These are phyloP conservation scores for Oncopeltus fasciatus DNA, from an alignment of 1,140 invertebrate species.

Conservation along the genomic window DNA sequence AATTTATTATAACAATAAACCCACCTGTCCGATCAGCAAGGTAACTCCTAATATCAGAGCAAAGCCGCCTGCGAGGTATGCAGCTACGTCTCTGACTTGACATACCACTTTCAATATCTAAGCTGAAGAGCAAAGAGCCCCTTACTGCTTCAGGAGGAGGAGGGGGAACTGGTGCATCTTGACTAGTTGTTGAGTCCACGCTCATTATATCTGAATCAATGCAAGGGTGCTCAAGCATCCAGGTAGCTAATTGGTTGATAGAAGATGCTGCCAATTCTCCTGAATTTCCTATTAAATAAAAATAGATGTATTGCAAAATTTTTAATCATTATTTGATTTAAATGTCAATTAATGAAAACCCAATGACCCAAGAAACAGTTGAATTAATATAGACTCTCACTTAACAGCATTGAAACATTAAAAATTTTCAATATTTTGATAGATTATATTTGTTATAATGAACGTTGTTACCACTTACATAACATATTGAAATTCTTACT, in stretches of 20 bases:
- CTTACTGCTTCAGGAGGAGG: background rate
- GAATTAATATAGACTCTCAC: no score
- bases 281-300: conserved; percentile 30
- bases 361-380: no score
- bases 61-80: conserved; percentile 23
- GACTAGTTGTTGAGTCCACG: background rate
- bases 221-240: conserved; percentile 49
- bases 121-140: background rate
- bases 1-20: no score
- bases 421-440: no score
- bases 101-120: conserved; percentile 1
- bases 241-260: conserved; percentile 45
- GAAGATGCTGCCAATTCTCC: conserved; percentile 39
- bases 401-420: no score
- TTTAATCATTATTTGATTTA: no score
- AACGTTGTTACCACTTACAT: no score
- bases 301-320: background rate
- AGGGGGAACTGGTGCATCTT: background rate
- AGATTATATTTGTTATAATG: no score
- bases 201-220: conserved; percentile 26
- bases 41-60: conserved; percentile 28
- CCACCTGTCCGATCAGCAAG: conserved; percentile 25
- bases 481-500: no score
- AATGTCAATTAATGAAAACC: no score
- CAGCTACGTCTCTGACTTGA: conserved; percentile 8